Evolutionary conservation across 2,113 vertebrate genomes (phyloP).

Genomic region (Puntigrus tetrazona): DNA sequence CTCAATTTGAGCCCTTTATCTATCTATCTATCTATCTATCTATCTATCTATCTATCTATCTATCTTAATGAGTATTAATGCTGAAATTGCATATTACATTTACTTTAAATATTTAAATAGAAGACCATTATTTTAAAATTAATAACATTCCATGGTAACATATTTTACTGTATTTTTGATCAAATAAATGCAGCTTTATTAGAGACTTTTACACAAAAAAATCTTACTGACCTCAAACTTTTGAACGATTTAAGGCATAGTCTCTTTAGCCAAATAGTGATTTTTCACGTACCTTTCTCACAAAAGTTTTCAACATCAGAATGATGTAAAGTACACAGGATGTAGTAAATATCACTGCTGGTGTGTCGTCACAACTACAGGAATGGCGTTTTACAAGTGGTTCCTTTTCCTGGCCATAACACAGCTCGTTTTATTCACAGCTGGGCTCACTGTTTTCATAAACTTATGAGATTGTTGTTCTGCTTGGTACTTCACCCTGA

Average conservation of each 20-base stretch:
- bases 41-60: no score
- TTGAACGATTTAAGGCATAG: not conserved
- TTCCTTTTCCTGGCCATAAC: not conserved
- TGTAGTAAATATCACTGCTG: conserved; percentile 11
- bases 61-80: no score
- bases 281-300: not conserved
- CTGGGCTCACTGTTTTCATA: conserved; percentile 50
- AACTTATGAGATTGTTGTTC: not conserved
- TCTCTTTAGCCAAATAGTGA: not conserved
- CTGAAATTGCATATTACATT: not conserved
- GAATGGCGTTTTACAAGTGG: not conserved
- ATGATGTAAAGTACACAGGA: not conserved
- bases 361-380: not conserved
- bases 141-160: not conserved
- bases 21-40: no score
- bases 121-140: not conserved
- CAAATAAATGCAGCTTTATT: not conserved
- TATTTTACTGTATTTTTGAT: not conserved
- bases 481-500: conserved; percentile 14
- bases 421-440: not conserved
- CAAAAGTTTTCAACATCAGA: not conserved
- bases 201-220: not conserved
- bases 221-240: not conserved
- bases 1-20: no score
- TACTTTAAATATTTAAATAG: not conserved